Conservation (phyloP, 2,797 vertebrate species). For the Gallinago solitaria region DNA sequence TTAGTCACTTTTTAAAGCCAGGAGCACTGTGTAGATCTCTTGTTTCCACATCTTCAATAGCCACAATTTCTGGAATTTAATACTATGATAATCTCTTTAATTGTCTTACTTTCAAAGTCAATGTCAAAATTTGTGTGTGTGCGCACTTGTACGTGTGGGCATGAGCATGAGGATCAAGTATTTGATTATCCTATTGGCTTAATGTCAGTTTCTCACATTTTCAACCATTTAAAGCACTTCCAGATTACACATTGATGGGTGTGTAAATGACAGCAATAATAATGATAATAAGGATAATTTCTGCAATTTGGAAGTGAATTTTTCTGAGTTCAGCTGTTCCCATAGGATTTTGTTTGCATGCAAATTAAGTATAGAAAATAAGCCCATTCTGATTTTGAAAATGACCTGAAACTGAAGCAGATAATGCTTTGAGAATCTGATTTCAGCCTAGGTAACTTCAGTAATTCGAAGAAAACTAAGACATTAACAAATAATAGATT, state of each 20-base stretch:
- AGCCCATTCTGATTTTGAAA: not conserved
- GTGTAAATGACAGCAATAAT: not conserved
- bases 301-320: not conserved
- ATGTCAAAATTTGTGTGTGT: rapidly evolving
- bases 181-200: not conserved
- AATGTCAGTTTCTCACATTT: not conserved
- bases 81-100: not conserved
- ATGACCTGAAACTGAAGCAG: not conserved
- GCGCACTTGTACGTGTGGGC: not conserved
- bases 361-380: not conserved
- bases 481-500: not conserved
- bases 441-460: not conserved
- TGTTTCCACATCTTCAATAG: not conserved
- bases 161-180: not conserved
- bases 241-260: not conserved
- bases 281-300: constrained; percentile 16
- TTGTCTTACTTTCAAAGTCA: not conserved
- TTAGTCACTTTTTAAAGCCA: not conserved
- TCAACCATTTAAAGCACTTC: not conserved
- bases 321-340: not conserved
- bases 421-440: not conserved
- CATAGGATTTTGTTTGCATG: not conserved
- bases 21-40: not conserved
- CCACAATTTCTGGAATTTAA: not conserved
- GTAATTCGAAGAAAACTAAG: not conserved